Evolutionary conservation across 2,888 invertebrate genomes (phyloP).

Genomic region (Lasioglossum morio): DNA sequence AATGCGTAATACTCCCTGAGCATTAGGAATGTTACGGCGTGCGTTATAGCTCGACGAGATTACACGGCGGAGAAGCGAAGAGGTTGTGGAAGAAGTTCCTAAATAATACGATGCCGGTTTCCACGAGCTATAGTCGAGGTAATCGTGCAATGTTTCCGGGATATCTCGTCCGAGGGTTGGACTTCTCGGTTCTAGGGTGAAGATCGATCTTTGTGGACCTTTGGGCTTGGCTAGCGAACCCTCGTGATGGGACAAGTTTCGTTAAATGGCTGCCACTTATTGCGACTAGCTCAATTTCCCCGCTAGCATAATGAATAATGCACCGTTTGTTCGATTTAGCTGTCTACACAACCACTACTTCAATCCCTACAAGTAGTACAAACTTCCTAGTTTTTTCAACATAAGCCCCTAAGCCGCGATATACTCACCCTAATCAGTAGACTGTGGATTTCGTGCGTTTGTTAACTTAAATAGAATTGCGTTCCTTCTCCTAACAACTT

Average conservation of each 20-base stretch:
- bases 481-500: no score
- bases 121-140: slow-evolving; percentile 15
- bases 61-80: slow-evolving; percentile 30
- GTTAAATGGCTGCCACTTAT: slow-evolving; percentile 16
- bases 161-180: slow-evolving; percentile 39
- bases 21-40: slow-evolving; percentile 53
- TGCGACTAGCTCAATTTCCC: background rate
- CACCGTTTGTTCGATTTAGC: background rate
- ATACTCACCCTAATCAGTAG: background rate
- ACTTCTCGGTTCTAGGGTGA: slow-evolving; percentile 28
- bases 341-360: background rate
- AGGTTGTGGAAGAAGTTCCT: slow-evolving; percentile 24
- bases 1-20: slow-evolving; percentile 50
- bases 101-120: slow-evolving; percentile 48
- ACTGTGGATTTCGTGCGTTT: background rate
- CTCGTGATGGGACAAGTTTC: slow-evolving; percentile 9
- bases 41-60: slow-evolving; percentile 40
- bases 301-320: slow-evolving; percentile 1
- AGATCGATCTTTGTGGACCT: slow-evolving; percentile 31
- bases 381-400: background rate
- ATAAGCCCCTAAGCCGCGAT: background rate
- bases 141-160: slow-evolving; percentile 37
- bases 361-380: background rate
- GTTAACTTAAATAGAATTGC: background rate
- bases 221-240: background rate